A percentile compares a stretch with the other conserved stretches of the same genome.
Conservation (phyloP, 2,797 vertebrate species). For the Discoglossus pictus region DNA sequence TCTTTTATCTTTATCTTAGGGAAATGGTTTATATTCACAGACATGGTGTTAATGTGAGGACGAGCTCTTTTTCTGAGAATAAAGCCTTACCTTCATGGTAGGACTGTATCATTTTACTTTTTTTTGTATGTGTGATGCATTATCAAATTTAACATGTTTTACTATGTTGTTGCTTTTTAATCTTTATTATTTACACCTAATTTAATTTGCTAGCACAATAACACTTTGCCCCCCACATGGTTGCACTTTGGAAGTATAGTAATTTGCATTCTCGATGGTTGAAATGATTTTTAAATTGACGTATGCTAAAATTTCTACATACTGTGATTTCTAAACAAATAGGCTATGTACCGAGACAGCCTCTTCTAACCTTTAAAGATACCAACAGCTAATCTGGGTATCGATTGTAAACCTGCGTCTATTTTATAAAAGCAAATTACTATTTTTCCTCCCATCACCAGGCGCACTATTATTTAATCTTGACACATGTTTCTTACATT, state of each 20-base stretch:
- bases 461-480: too few relatives aligned
- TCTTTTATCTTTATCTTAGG: slow-evolving; percentile 49
- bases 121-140: slow-evolving; percentile 37
- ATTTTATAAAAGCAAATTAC: neutral
- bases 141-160: slow-evolving; percentile 29
- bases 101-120: slow-evolving; percentile 33
- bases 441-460: too few relatives aligned
- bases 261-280: slow-evolving; percentile 1
- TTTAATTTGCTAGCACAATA: slow-evolving; percentile 6
- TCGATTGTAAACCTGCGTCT: neutral
- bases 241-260: neutral
- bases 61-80: slow-evolving; percentile 49
- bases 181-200: slow-evolving; percentile 11
- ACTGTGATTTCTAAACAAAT: too few relatives aligned
- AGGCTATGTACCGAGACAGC: neutral
- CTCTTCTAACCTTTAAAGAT: neutral
- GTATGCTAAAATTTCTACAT: slow-evolving; percentile 5
- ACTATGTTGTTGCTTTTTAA: slow-evolving; percentile 6
- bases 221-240: neutral
- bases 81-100: slow-evolving; percentile 52
- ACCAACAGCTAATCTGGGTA: too few relatives aligned
- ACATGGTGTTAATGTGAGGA: slow-evolving; percentile 51
- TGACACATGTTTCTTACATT: too few relatives aligned
- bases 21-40: slow-evolving; percentile 52
- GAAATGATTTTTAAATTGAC: neutral